Percentiles rank a stretch among this genome's conserved stretches.
phyloP scores from a whole-genome alignment of 2,797 vertebrate genomes.

The Octomys mimax region DNA sequence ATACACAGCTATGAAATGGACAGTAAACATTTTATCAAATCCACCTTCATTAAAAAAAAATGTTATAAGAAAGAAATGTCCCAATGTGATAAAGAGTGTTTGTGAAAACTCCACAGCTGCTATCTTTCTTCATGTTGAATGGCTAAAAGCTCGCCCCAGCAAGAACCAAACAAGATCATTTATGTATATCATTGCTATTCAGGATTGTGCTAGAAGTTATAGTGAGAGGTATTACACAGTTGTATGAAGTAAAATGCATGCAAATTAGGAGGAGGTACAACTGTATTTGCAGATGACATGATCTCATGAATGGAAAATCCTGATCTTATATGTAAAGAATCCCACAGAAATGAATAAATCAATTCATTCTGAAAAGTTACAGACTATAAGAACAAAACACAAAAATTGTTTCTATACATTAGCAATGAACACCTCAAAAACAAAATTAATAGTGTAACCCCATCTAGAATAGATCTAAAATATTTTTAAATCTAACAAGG shows the following conservation, averaged over 20 bases:
- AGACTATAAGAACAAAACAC: neutral
- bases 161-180: neutral
- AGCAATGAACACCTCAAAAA: neutral
- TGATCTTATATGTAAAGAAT: neutral
- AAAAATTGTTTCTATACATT: neutral
- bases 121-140: neutral
- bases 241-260: neutral
- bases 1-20: neutral
- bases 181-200: neutral
- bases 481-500: neutral
- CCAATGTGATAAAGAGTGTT: neutral
- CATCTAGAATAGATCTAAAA: neutral
- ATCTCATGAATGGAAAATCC: neutral
- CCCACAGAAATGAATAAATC: neutral
- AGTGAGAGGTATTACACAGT: neutral
- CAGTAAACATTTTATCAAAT: conserved; percentile 1
- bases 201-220: neutral
- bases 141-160: neutral
- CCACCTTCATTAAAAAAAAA: neutral
- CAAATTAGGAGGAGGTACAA: neutral
- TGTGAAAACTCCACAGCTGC: neutral
- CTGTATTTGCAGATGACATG: neutral
- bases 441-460: neutral
- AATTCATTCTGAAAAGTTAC: neutral
- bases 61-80: neutral